phyloP scores from a whole-genome alignment of 1,140 invertebrate species.

The Telenomus remus region DNA sequence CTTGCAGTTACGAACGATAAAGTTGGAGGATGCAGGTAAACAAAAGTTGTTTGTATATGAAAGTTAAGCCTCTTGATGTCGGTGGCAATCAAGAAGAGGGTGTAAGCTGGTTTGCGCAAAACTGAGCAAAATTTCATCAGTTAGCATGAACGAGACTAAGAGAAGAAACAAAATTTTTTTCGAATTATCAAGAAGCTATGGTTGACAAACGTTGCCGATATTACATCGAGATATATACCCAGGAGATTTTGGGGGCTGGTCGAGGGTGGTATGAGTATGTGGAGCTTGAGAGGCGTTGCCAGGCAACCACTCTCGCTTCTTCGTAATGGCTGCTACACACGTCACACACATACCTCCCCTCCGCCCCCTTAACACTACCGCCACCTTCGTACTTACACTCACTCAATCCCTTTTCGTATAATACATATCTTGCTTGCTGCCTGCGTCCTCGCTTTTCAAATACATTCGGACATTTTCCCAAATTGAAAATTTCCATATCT shows the following conservation, averaged over 20 bases:
- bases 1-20: conserved; percentile 37
- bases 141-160: conserved; percentile 42
- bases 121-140: conserved; percentile 14
- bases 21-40: conserved; percentile 13
- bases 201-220: conserved; percentile 65
- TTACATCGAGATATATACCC: conserved; percentile 59
- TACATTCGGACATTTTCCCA: conserved; percentile 72
- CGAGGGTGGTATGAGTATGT: conserved; percentile 74
- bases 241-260: conserved; percentile 67
- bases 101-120: conserved; percentile 22
- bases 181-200: conserved; percentile 65
- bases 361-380: conserved; percentile 52
- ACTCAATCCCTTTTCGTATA: conserved; percentile 54
- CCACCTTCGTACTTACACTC: conserved; percentile 51
- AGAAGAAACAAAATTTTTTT: conserved; percentile 10
- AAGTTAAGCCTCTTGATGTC: conserved; percentile 50
- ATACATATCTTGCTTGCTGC: conserved; percentile 59
- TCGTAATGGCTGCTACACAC: conserved; percentile 75
- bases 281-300: conserved; percentile 73
- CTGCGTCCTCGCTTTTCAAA: conserved; percentile 50
- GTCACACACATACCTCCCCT: conserved; percentile 68
- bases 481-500: conserved; percentile 73
- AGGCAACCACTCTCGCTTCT: conserved; percentile 71
- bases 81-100: conserved; percentile 36
- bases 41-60: conserved; percentile 34